Evolutionary conservation across 2,888 invertebrate species (phyloP), one percentile per base, ranked within the genome.

Genomic region (Sinelater perroti): DNA sequence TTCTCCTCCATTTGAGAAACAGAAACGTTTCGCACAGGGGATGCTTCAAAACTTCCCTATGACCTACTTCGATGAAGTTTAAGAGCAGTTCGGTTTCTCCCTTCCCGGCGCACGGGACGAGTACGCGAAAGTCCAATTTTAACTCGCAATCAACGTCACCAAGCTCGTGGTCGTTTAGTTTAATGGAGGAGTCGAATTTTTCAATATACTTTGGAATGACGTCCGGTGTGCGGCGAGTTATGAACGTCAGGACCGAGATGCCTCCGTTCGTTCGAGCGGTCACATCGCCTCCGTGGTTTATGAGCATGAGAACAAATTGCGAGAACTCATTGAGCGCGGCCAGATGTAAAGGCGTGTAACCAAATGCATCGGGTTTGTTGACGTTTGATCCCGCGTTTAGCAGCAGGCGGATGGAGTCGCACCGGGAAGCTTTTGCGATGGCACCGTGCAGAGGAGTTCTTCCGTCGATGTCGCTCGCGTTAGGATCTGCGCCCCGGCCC

Each of bases 81-180:
- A 90, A 72, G 14, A 91, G 76, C 16, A 90, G 78, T 67, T 87
- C 88, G 0, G 88, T 86, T 75, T 91, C 90, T 2, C 89, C 87
- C 49, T 85, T 80, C 3, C 83, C 79, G 33, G 85, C 68, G 62
- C 83, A 77, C 45, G 88, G 86, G 62, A 90, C 83, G 64, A 88
- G 75, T 47, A 87, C 76, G 70, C 82, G 74, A 75, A 87, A 81
- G 71, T 89, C 88, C 45, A 89, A 73, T 73, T 86, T 88, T 1
- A 93, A 81, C 74, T 93, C 92, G 68, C 93, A 93, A 71, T 93
- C 93, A 0, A 91, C 90, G 67, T 93, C 93, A 0, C 91, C 91
- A 16, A 93, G 81, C 73, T 93, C 93, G 68, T 93, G 91, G 69
- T 93, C 93, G 68, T 89, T 90, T 4, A 91, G 82, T 64, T 87